phyloP scores from a whole-genome alignment of 2,888 invertebrate species.

The Reticulitermes lucifugus region DNA sequence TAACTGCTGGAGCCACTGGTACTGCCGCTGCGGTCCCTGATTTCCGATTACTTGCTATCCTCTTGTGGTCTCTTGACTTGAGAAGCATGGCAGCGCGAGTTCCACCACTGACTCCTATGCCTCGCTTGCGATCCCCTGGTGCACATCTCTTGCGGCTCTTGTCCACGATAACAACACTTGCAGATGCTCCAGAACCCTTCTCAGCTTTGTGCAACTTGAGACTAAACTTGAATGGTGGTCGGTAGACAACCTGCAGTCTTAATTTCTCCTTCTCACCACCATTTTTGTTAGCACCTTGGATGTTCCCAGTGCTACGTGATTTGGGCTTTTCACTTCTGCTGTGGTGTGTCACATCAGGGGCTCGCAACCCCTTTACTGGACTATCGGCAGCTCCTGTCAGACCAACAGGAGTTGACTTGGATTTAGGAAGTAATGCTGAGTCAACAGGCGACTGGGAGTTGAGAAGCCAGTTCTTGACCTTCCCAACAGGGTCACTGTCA shows the following conservation, averaged over 20 bases:
- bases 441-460: slow-evolving; percentile 69
- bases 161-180: slow-evolving; percentile 71
- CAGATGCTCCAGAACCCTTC: slow-evolving; percentile 60
- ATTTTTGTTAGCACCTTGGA: slow-evolving; percentile 63
- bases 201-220: slow-evolving; percentile 81
- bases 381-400: slow-evolving; percentile 64
- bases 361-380: slow-evolving; percentile 35
- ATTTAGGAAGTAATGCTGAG: slow-evolving; percentile 72
- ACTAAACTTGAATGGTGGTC: slow-evolving; percentile 89
- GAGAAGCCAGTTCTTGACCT: slow-evolving; percentile 88
- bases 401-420: slow-evolving; percentile 85
- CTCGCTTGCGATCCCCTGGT: slow-evolving; percentile 32
- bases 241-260: slow-evolving; percentile 86
- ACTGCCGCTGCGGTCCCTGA: slow-evolving; percentile 9
- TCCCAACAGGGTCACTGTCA: slow-evolving; percentile 71
- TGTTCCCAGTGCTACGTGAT: slow-evolving; percentile 79
- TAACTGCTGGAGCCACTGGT: slow-evolving; percentile 17
- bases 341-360: background rate
- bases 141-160: slow-evolving; percentile 30
- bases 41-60: slow-evolving; percentile 29
- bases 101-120: slow-evolving; percentile 1
- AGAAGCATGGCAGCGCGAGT: slow-evolving; percentile 46
- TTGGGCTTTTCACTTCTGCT: slow-evolving; percentile 58
- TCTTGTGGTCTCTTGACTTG: slow-evolving; percentile 44
- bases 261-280: slow-evolving; percentile 68